Evolutionary conservation across 1,140 invertebrate species (phyloP), one percentile per base, ranked within the genome.

Genomic region (Batillaria attramentaria): DNA sequence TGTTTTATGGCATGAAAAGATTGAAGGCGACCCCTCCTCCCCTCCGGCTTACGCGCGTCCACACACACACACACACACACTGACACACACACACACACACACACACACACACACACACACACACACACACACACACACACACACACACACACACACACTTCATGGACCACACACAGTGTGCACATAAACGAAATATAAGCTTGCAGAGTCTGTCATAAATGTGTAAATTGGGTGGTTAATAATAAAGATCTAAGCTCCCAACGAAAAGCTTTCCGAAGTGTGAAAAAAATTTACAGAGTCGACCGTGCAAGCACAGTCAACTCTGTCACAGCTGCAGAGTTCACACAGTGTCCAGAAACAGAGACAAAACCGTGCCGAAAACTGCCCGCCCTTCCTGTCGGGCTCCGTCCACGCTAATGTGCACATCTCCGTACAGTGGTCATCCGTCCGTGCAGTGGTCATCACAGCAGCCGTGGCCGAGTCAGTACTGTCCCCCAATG

Each of bases 61-160:
- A 50, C 46, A 50, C 46, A 50, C 46, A 50, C 46, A 50, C 46
- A 50, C 46, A 50, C 46, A 50, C 46, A 50, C 46, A 50, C 46
- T 13, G 10, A 50, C 46, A 50, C 46, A 50, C 46, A 50, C 46
- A 50, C 46, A 50, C 46, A 50, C 46, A 50, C 46, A 50, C 46
- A 50, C 46, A 50, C 46, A 50, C 46, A 50, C 46, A 50, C 46
- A 50, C 46, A 50, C 46, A 50, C 46, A 50, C 46, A 50, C 46
- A 50, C 46, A 50, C 46, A 50, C 46, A 50, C 46, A 50, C 46
- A 50, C 46, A 50, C 46, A 50, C 46, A 50, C 46, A 50, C 46
- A 50, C 46, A 50, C 46, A 50, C 46, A 50, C 46, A 50, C 46
- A 50, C 46, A 50, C 46, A 50, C 46, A 50, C 46, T n/a, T n/a